phyloP scores from a whole-genome alignment of 2,113 vertebrate genomes.

The Regulus satrapa region DNA sequence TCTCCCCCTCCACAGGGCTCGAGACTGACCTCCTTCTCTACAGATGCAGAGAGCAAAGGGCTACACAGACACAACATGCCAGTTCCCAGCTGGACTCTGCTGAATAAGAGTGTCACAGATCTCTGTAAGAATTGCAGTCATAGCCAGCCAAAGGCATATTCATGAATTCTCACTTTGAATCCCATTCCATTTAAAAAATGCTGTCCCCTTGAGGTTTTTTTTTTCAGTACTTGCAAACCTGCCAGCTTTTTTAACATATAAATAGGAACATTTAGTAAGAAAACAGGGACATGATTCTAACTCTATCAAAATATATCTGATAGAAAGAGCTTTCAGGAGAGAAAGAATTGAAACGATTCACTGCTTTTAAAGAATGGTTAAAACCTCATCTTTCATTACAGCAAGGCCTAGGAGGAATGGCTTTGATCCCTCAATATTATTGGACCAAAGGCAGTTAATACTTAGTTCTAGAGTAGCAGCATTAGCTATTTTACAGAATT shows the following conservation, averaged over 20 bases:
- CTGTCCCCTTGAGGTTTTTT: slow-evolving; percentile 45
- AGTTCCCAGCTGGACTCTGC: neutral
- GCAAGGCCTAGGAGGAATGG: slow-evolving; percentile 2
- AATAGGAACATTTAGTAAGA: slow-evolving; percentile 56
- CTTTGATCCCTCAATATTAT: slow-evolving; percentile 53
- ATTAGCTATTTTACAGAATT: slow-evolving; percentile 51
- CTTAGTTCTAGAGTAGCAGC: slow-evolving; percentile 25
- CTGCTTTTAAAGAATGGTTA: slow-evolving; percentile 19
- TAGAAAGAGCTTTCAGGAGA: slow-evolving; percentile 37
- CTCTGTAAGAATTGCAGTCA: neutral
- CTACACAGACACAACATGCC: neutral
- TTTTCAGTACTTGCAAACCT: slow-evolving; percentile 46
- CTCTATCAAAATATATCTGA: slow-evolving; percentile 40
- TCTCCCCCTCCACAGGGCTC: accelerated
- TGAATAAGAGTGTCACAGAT: slow-evolving; percentile 3
- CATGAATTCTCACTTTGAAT: slow-evolving; percentile 55
- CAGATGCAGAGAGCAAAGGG: neutral
- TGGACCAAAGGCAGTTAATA: slow-evolving; percentile 38
- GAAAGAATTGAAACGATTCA: slow-evolving; percentile 41
- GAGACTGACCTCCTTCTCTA: neutral
- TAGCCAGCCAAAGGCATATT: slow-evolving; percentile 22
- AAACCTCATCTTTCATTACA: slow-evolving; percentile 40
- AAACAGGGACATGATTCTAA: slow-evolving; percentile 51
- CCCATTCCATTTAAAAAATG: slow-evolving; percentile 35
- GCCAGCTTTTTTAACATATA: slow-evolving; percentile 51